Base-by-base conservation (phyloP, 2,113 vertebrate genomes). In the Gulo gulo region DNA sequence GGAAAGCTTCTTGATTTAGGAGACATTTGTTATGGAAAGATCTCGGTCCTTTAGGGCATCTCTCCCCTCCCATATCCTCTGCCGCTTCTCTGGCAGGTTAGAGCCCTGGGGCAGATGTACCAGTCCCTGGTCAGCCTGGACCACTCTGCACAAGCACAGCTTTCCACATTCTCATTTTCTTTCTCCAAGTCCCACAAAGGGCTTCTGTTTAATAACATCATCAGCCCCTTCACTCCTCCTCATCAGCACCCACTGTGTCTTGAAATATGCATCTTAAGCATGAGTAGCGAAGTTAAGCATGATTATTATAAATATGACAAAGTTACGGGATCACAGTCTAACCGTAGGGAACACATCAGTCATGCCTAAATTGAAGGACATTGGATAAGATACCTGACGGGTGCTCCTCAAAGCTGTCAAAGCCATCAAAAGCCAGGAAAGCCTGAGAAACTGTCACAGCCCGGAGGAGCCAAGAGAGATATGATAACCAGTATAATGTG, bases 1-100 rank as follows among this genome's bases (percentile, higher is more conserved):
- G 96, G 95, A 97, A 95, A 90, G 95, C 90, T 92, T 92, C 95
- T 94, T 97, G 93, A 97, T 97, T 97, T 97, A 97, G 93, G 90
- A 97, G 93, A 69, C 83, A 96, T 97, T 96, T 97, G 90, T 97
- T 80, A 96, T 80, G 90, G 94, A 97, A 98, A 96, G 67, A 98
- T 94, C 76, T 92, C 80, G 57, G 61, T 73, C 11, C 55, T n/a
- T 52, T 85, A 59, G 78, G n/a, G 94, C 50, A 20, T 86, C 52
- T 91, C 65, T 18, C 31, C 31, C 2, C 52, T 39, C 18, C 6
- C 6, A 18, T 52, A 16, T 16, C 59, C 12, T 39, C 55, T 4
- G 4, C 11, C 2, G 1, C 79, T 97, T 59, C 63, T 79, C 86
- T 71, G n/a, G 74, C 88, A 91, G 84, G 50, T 94, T 63, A 59